Percentiles rank a stretch among this genome's conserved stretches.
These are phyloP conservation scores for Allobates femoralis DNA, from an alignment of 2,797 vertebrate genomes.

Conservation along the genomic window DNA sequence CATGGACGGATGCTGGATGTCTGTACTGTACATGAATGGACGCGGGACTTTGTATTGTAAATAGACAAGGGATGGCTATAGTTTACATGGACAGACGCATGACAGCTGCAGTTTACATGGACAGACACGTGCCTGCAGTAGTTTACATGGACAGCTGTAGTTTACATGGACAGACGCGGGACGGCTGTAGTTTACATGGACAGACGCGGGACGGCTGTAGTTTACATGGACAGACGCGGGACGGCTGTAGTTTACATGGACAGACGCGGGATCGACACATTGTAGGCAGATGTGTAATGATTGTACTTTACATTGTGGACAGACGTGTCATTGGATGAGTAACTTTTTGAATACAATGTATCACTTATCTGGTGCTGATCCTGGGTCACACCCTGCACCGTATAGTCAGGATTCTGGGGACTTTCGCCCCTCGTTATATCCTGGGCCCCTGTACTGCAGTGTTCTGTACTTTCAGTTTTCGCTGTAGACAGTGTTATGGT, in stretches of 20 bases:
- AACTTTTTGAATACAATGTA: no score
- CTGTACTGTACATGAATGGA: no score
- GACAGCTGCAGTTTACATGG: neutral
- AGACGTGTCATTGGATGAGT: neutral
- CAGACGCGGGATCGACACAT: no score
- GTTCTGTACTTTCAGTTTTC: neutral
- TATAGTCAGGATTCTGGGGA: no score
- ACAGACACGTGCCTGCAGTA: neutral
- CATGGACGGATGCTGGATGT: neutral
- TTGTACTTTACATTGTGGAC: neutral
- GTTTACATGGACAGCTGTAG: neutral
- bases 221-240: neutral
- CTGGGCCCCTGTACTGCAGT: neutral
- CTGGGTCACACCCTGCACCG: no score
- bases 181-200: neutral
- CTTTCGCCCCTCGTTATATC: neutral
- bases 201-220: neutral
- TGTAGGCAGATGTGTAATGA: neutral
- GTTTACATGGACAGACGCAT: neutral
- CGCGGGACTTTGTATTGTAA: neutral
- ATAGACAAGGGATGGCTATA: neutral
- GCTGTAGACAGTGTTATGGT: neutral
- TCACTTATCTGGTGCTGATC: no score
- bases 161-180: neutral
- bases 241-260: neutral